phyloP scores from a whole-genome alignment of 2,888 invertebrate genomes.

The Therioaphis trifolii region DNA sequence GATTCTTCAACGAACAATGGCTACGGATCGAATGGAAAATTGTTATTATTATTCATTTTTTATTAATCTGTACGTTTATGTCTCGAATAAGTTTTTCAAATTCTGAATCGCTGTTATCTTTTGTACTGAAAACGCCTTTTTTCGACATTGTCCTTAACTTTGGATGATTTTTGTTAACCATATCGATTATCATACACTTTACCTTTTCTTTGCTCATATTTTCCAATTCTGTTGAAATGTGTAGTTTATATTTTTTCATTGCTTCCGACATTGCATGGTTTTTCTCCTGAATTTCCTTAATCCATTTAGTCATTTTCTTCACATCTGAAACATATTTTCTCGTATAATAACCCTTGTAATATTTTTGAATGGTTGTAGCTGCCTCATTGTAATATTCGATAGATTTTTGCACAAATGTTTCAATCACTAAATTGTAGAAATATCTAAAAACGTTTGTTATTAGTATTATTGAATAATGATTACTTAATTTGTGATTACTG shows the following conservation, averaged over 20 bases:
- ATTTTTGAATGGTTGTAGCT: neutral
- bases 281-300: too few relatives aligned
- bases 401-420: neutral
- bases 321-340: neutral
- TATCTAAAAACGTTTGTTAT: neutral
- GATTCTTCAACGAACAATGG: too few relatives aligned
- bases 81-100: neutral
- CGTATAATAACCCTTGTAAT: neutral
- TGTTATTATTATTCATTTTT: too few relatives aligned
- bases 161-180: neutral
- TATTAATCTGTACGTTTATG: neutral
- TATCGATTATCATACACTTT: neutral
- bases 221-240: neutral
- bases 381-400: neutral
- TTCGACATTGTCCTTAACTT: neutral
- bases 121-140: neutral
- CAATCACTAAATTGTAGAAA: neutral
- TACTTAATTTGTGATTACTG: neutral
- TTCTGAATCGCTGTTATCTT: neutral
- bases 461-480: neutral
- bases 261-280: neutral
- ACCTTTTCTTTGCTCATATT: neutral
- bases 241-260: neutral
- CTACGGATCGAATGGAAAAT: too few relatives aligned
- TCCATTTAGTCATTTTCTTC: neutral